Evolutionary conservation across 2,797 vertebrate genomes (phyloP), one percentile per base, ranked within the genome.

Genomic region (Leucoraja ocellata): DNA sequence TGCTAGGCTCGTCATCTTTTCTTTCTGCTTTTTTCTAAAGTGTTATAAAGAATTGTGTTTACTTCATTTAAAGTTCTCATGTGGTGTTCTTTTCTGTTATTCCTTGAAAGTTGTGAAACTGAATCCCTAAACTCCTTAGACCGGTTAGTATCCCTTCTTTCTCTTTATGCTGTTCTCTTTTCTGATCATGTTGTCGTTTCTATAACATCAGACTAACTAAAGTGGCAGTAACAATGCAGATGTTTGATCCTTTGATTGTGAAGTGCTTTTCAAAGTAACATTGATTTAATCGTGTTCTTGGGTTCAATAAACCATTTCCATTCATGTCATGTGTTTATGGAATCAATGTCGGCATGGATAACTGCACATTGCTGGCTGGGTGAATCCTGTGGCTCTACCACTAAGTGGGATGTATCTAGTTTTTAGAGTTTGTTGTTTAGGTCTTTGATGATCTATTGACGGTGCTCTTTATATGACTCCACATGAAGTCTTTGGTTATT

Each of bases 51-150:
- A 71, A 46, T 92, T 92, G 90, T 73, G 68, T 92, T 92, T 92
- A n/a, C 39, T 92, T 74, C 73, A 74, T 92, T 92, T 74, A n/a
- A 92, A 92, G 39, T 92, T 92, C 90, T 92, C 90, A 92, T 46
- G 39, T 76, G 90, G 90, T 97, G 98, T 97, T 97, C 97, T 98
- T 98, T 98, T 97, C 97, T 98, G 98, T 98, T 98, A 96, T 96
- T 96, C 96, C 94, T 96, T 96, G 94, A 98, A 99, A 99, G 99
- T 99, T 98, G 98, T 98, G 99, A 99, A 98, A 98, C 98, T 98
- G 99, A 99, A 98, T 99, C 99, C 98, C 97, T 99, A 98, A 99
- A 98, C 96, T 98, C 98, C 96, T 97, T 99, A 98, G 99, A 99
- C 98, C 98, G 99, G 99, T 99, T 98, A 99, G 99, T 99, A 99